Base-by-base conservation (phyloP, 2,888 invertebrate genomes). In the Dynastes maya region DNA sequence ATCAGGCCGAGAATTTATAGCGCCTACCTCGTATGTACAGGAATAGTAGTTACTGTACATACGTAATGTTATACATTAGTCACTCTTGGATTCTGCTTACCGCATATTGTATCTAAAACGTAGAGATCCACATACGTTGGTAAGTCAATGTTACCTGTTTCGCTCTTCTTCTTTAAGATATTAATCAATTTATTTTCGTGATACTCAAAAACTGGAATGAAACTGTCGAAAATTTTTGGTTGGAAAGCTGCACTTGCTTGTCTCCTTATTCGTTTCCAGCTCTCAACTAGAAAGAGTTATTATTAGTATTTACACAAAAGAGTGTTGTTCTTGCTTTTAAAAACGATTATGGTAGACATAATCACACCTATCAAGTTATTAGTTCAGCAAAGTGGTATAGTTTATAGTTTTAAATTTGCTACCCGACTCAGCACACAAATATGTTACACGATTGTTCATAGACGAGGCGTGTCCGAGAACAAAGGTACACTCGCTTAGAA, bases 161-260 rank as follows among this genome's bases (percentile, higher is more conserved):
- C 80, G 49, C 75, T 76, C 61, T 80, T 53, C 37, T 80, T 75
- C 27, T 63, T 77, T 64, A 83, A 67, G 64, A 78, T 80, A 9
- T 88, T 82, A 1, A 89, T 85, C 78, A 92, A 83, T 13, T 89
- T 86, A 8, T 86, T 82, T 1, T 89, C 85, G 81, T 92, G 91
- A 74, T 87, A 84, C 16, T 86, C 84, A 83, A 90, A 88, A 3
- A 87, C 84, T 1, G 86, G 84, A 6, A 86, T 82, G 81, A 89
- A 90, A 11, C 88, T 86, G 63, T 89, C 88, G 22, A 90, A 83
- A n/a, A 89, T 86, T 79, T 88, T 87, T 80, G 88, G 86, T 80
- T 90, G 89, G 82, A 90, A 90, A 4, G 89, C 87, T 11, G 89
- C 88, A 2, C 88, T 89, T 32, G 90, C 88, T 72, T 89, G 82